Evolutionary conservation across 2,888 invertebrate species (phyloP), one percentile per base, ranked within the genome.

Genomic region (Parnassius mnemosyne): DNA sequence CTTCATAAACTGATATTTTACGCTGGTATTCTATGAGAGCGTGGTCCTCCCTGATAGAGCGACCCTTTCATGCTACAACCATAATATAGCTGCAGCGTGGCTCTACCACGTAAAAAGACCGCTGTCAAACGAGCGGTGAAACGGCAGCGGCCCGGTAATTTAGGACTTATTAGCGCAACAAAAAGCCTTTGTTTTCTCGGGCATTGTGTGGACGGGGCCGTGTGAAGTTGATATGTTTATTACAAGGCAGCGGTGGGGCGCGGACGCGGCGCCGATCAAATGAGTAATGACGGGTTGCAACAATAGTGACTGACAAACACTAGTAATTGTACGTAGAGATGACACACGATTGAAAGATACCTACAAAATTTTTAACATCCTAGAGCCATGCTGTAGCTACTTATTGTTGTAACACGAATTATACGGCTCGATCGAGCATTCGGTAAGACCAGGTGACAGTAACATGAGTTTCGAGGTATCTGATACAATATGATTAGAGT

Each of bases 151-250:
- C 67, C 58, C 51, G 55, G 52, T 77, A 77, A 80, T 81, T 80
- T 77, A 69, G 75, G 72, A 73, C 75, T 83, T 81, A 84, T 84
- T 83, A 83, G 74, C 69, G 79, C 69, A 78, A n/a, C 76, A 80
- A 78, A 75, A 75, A 73, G 69, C 72, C 74, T 76, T 83, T 82
- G 81, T 83, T 82, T 82, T 78, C 78, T 67, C 70, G 65, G 57
- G 72, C 71, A 76, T 77, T 80, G 83, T 79, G 75, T 68, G 69
- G 61, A 58, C 50, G 69, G 68, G 69, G 71, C 68, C 77, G 83
- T 77, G 81, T 81, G 83, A 84, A 80, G 81, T 75, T 79, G 85
- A 85, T 85, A 84, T 79, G 83, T 81, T 81, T 83, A 84, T 85
- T 85, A 83, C 73, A 78, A 73, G 79, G 73, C 72, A 68, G 68